Conservation (phyloP, 2,888 invertebrate species). For the Oxyteleia sp. region DNA sequence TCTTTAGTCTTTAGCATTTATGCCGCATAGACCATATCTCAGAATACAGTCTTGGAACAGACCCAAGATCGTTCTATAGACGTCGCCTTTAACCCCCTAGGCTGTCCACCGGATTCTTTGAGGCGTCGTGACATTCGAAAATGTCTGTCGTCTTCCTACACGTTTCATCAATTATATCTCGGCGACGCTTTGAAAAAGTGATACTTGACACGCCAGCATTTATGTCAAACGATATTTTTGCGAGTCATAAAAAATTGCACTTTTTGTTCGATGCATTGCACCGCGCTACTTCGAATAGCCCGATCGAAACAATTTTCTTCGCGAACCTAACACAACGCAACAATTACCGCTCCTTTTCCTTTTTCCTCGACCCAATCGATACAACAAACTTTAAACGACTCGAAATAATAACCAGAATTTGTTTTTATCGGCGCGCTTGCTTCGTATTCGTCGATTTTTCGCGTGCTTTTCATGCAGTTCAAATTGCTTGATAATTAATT, state of each 20-base stretch:
- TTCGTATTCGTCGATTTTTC: slow-evolving; percentile 2
- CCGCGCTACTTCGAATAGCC: slow-evolving; percentile 5
- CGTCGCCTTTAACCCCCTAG: slow-evolving; percentile 61
- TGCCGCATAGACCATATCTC: slow-evolving; percentile 59
- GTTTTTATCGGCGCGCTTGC: background rate
- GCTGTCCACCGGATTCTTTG: slow-evolving; percentile 65
- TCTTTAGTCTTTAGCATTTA: slow-evolving; percentile 65
- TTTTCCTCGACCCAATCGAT: background rate
- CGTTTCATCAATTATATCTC: slow-evolving; percentile 65
- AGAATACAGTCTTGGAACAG: slow-evolving; percentile 53
- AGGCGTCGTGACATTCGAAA: no score
- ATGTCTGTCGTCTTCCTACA: slow-evolving; percentile 58
- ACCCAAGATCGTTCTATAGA: slow-evolving; percentile 67
- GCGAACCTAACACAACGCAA: background rate
- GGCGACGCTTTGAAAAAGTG: slow-evolving; percentile 56
- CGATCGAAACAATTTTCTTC: background rate
- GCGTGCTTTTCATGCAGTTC: background rate
- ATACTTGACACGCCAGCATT: slow-evolving; percentile 54
- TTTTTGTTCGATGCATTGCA: slow-evolving; percentile 30
- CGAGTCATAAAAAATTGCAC: slow-evolving; percentile 41
- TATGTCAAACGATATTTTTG: slow-evolving; percentile 52
- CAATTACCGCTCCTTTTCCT: background rate
- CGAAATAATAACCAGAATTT: slow-evolving; percentile 9
- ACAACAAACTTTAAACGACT: slow-evolving; percentile 5
- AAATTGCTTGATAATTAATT: slow-evolving; percentile 33